Conservation (phyloP, 2,797 vertebrate species). For the Catharus ustulatus region DNA sequence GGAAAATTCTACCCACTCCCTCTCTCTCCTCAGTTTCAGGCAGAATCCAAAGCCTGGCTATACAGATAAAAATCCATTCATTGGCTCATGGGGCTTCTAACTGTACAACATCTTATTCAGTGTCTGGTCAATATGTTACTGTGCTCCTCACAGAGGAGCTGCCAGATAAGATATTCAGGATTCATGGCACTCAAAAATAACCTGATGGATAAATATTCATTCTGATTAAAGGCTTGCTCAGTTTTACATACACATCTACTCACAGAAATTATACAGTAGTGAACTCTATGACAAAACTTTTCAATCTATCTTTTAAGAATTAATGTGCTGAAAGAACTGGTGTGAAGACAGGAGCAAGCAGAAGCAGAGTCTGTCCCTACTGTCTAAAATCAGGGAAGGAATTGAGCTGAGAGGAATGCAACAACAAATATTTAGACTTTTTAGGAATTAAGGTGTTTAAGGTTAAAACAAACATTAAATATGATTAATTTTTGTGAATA, state of each 20-base stretch:
- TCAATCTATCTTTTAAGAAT: neutral
- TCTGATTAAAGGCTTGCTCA: neutral
- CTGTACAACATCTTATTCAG: neutral
- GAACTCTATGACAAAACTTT: neutral
- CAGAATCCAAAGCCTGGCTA: neutral
- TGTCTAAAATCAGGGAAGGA: neutral
- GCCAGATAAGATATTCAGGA: neutral
- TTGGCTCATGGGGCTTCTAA: neutral
- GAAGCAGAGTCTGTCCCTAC: neutral
- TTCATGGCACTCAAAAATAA: neutral
- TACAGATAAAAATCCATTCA: neutral
- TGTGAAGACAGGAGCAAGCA: neutral
- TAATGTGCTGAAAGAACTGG: neutral
- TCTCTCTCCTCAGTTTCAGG: neutral
- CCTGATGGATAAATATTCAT: neutral
- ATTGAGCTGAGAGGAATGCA: neutral
- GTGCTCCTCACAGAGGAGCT: neutral
- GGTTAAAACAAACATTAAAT: neutral
- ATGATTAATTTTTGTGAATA: neutral
- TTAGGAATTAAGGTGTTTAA: neutral
- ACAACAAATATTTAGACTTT: neutral
- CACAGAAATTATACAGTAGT: neutral
- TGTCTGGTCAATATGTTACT: neutral
- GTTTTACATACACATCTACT: accelerated
- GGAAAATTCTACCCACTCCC: neutral